Evolutionary conservation across 2,797 vertebrate species (phyloP).

Genomic region (Tadarida brasiliensis): DNA sequence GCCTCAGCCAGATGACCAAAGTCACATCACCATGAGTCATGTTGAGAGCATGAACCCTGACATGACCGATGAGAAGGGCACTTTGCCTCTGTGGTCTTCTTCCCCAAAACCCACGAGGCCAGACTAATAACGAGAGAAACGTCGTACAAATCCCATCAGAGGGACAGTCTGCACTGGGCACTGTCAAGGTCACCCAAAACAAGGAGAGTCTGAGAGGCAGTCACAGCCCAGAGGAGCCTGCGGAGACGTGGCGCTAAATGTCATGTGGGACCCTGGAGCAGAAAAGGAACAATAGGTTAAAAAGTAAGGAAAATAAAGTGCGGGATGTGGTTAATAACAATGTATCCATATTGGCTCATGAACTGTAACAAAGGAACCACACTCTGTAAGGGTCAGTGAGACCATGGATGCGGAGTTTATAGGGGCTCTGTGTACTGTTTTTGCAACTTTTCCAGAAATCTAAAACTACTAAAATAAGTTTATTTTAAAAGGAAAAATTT

Average conservation of each 20-base stretch:
- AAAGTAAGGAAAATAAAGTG: neutral
- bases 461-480: neutral
- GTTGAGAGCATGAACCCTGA: no score
- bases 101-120: neutral
- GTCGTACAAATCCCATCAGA: neutral
- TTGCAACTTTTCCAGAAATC: neutral
- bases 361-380: neutral
- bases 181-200: neutral
- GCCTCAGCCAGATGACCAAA: neutral
- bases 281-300: neutral
- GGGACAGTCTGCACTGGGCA: neutral
- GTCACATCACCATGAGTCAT: neutral
- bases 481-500: neutral
- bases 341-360: neutral
- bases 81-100: neutral
- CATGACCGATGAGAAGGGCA: fast-evolving
- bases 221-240: neutral
- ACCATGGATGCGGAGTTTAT: no score
- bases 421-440: neutral
- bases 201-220: neutral
- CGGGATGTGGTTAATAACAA: neutral
- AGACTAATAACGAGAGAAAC: neutral
- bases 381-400: no score
- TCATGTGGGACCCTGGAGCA: neutral
- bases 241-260: neutral